Evolutionary conservation across 2,113 vertebrate species (phyloP).

Genomic region (Petrocephalus zakoni): DNA sequence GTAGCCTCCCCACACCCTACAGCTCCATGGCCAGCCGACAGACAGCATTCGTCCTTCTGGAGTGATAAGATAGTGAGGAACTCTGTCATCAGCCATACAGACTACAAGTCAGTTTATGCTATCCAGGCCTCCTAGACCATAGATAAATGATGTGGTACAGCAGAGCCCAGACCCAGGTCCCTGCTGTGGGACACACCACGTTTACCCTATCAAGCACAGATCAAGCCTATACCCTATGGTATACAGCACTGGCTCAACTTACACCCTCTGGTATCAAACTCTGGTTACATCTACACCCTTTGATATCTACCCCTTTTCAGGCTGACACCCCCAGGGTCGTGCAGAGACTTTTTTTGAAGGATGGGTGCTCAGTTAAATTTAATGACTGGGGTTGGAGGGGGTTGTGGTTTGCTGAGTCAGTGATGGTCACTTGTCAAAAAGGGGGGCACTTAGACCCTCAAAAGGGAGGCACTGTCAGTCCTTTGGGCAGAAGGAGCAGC

Average conservation of each 20-base stretch:
- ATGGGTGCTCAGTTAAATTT: not conserved
- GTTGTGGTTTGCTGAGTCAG: not conserved
- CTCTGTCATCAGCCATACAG: not conserved
- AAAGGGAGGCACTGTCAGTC: not conserved
- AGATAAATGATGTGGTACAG: not conserved
- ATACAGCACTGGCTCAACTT: not conserved
- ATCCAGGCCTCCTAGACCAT: not conserved
- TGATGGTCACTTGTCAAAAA: not conserved
- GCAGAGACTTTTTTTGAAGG: not conserved
- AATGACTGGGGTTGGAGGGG: not conserved
- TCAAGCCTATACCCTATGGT: not conserved
- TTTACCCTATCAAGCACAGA: not conserved
- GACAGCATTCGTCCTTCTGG: not conserved
- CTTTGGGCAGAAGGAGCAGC: not conserved
- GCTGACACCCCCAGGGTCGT: not conserved
- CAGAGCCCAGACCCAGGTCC: not conserved
- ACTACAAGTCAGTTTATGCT: not conserved
- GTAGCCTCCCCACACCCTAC: not conserved
- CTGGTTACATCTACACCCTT: not conserved
- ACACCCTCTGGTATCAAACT: constrained; percentile 5
- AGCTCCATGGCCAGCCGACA: not conserved
- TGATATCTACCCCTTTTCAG: not conserved
- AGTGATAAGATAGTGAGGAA: not conserved
- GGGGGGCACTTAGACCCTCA: not conserved
- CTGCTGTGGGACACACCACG: not conserved